phyloP scores from a whole-genome alignment of 2,113 vertebrate species.

The Oxyruncus cristatus region DNA sequence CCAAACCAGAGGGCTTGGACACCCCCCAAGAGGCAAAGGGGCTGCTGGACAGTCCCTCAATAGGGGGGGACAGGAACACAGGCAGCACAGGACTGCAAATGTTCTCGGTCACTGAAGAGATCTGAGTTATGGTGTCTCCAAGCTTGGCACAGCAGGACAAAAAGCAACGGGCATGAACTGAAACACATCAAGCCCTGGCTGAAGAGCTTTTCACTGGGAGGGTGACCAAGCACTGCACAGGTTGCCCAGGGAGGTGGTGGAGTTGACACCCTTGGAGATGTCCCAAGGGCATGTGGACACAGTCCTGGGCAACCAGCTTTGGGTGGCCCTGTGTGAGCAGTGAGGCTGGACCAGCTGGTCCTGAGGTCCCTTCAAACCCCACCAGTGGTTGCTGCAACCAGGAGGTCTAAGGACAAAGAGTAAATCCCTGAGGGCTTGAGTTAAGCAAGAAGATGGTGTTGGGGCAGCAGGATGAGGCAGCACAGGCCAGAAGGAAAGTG shows the following conservation, averaged over 20 bases:
- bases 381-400: neutral
- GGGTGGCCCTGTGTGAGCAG: neutral
- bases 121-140: rapidly evolving
- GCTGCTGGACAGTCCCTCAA: neutral
- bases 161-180: neutral
- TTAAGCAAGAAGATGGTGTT: neutral
- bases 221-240: neutral
- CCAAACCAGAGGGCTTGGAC: neutral
- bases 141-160: neutral
- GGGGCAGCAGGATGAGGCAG: neutral
- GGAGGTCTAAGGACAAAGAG: neutral
- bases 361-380: neutral
- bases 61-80: neutral
- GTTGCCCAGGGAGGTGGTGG: neutral
- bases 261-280: neutral
- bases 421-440: neutral
- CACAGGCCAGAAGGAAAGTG: neutral
- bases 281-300: neutral
- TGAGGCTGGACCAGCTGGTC: neutral
- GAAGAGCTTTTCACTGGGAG: neutral
- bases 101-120: neutral
- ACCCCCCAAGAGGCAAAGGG: neutral
- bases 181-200: neutral
- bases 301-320: neutral
- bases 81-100: neutral